Evolutionary conservation across 2,113 vertebrate species (phyloP), one percentile per base, ranked within the genome.

Genomic region (Otis tarda): DNA sequence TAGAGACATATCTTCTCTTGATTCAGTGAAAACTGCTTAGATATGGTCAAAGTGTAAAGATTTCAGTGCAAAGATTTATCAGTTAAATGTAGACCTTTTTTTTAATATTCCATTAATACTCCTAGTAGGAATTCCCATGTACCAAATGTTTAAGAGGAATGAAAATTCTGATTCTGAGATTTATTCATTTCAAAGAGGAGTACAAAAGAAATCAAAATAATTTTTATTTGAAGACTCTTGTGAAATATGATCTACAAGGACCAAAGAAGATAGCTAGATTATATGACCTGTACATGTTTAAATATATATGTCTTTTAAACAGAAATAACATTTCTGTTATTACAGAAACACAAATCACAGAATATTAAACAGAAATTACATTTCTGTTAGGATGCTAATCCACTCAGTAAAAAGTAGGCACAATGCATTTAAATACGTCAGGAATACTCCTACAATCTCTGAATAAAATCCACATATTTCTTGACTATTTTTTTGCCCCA

Each of bases 401-500:
- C 9, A 77, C 61, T 43, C 31, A 70, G 37, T 25, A 35, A 81
- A 69, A 83, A 65, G 24, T 23, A 68, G 14, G 33, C 10, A 49
- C 7, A 49, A 37, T 53, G 7, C 17, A 70, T 52, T 65, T 64
- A 61, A 68, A 65, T 50, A 35, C 1, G 0, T 64, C 11, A 22
- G 79, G 57, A 16, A 53, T 45, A 14, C 3, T 68, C 12, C 15
- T 35, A 39, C 13, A 75, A 47, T 37, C 23, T 83, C 4, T 52
- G 45, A 79, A 37, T 1, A 76, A 71, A 75, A 39, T 31, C 20
- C 9, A 55, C 5, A 7, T 35, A 69, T 41, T 83, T 83, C 57
- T 59, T 53, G 37, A 25, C 6, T 8, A 7, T 14, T 43, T 43
- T 43, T 64, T 57, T 55, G 1, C 23, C 2, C 14, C 0, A 1